Conservation (phyloP, 64 coral and sea anemone species). For the Montipora foliosa region DNA sequence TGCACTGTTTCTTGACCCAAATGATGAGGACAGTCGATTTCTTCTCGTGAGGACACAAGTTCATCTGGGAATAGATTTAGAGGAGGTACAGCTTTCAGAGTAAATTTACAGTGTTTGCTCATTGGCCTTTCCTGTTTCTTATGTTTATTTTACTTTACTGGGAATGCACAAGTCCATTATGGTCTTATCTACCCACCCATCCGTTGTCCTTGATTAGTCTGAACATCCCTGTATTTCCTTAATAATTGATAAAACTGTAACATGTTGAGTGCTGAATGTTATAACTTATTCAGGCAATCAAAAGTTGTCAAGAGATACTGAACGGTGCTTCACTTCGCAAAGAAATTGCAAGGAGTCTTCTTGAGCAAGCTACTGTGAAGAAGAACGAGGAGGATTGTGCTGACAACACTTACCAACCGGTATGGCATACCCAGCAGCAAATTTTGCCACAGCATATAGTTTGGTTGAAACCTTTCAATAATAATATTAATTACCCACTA, state of each 20-base stretch:
- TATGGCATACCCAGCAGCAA: not conserved
- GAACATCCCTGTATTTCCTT: too few relatives aligned
- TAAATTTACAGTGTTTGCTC: not conserved
- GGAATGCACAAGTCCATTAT: too few relatives aligned
- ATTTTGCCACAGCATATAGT: too few relatives aligned
- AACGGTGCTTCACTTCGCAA: not conserved
- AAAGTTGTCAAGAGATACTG: not conserved
- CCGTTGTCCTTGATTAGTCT: too few relatives aligned
- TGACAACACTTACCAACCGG: constrained; percentile 10
- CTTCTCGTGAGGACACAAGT: constrained; percentile 71
- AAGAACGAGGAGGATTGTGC: not conserved
- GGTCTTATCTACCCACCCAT: too few relatives aligned
- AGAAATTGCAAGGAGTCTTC: not conserved
- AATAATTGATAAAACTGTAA: too few relatives aligned
- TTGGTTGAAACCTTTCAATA: not conserved
- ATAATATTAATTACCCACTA: not conserved
- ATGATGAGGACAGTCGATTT: constrained; percentile 56
- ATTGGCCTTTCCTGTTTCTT: too few relatives aligned
- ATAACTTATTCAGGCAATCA: constrained; percentile 9
- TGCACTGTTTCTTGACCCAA: constrained; percentile 58
- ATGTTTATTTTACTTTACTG: too few relatives aligned
- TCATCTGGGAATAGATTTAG: constrained; percentile 81
- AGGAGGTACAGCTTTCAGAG: constrained; percentile 58
- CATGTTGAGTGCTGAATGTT: not conserved
- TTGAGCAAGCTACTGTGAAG: constrained; percentile 17